These are phyloP conservation scores for Elephas maximus DNA, from an alignment of 2,113 vertebrate genomes.

Conservation along the genomic window DNA sequence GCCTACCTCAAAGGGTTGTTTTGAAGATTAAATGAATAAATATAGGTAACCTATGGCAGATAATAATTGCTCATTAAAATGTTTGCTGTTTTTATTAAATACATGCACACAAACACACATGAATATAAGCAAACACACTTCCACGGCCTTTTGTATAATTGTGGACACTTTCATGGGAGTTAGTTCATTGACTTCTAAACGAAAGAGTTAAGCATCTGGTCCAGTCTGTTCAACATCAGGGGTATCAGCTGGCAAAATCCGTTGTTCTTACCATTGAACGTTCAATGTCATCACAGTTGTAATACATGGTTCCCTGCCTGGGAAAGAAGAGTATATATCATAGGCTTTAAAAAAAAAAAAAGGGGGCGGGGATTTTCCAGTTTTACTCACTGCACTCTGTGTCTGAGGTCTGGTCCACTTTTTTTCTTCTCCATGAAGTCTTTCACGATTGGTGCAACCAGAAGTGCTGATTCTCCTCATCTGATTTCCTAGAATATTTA, in stretches of 20 bases:
- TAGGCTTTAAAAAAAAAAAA: too few relatives aligned
- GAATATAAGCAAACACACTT: background rate
- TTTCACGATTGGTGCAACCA: background rate
- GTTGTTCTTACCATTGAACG: background rate
- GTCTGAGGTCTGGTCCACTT: background rate
- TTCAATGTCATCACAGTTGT: background rate
- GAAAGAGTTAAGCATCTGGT: background rate
- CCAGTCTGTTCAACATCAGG: background rate
- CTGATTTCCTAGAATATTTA: background rate
- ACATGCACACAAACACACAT: background rate
- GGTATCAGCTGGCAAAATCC: background rate
- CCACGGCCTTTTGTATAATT: background rate
- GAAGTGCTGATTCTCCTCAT: background rate
- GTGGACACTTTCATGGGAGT: background rate
- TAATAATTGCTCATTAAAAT: constrained; percentile 2
- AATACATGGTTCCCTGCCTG: background rate
- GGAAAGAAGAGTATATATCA: background rate
- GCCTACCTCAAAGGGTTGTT: background rate
- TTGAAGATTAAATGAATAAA: background rate
- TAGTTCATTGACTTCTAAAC: background rate
- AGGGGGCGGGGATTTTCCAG: too few relatives aligned
- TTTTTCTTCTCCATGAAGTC: background rate
- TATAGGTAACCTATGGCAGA: constrained; percentile 2
- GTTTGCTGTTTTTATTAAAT: constrained; percentile 2
- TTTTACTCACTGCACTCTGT: background rate